Conservation (phyloP, 2,113 vertebrate species). For the Kryptolebias marmoratus region DNA sequence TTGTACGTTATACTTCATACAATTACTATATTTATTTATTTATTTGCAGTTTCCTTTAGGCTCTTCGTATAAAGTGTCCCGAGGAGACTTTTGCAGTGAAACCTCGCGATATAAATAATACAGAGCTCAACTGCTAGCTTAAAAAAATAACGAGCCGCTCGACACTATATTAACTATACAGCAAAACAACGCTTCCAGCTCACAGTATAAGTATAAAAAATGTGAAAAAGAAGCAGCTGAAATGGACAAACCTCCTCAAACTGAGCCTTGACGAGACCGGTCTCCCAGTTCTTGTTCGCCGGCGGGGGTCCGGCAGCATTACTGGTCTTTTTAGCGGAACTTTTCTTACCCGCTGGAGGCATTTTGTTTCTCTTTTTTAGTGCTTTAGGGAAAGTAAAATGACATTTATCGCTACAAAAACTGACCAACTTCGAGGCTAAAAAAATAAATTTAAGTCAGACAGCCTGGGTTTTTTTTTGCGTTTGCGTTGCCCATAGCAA, state of each 20-base stretch:
- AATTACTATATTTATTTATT: too few relatives aligned
- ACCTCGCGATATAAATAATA: too few relatives aligned
- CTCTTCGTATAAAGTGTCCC: too few relatives aligned
- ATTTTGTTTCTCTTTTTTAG: conserved; percentile 24
- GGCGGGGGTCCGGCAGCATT: neutral
- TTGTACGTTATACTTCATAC: too few relatives aligned
- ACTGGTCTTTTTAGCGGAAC: conserved; percentile 33
- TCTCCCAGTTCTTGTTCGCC: conserved; percentile 54
- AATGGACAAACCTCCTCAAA: conserved; percentile 64
- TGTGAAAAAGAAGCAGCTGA: neutral
- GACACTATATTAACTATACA: neutral
- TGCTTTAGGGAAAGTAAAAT: neutral
- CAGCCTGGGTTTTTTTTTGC: neutral
- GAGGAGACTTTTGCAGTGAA: too few relatives aligned
- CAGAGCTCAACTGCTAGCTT: too few relatives aligned
- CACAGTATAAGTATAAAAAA: neutral
- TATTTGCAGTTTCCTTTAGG: too few relatives aligned
- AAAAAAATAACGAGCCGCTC: neutral
- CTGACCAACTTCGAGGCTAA: neutral
- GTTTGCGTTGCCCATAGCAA: conserved; percentile 55
- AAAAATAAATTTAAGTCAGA: too few relatives aligned
- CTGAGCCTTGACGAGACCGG: conserved; percentile 38
- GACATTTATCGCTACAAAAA: neutral
- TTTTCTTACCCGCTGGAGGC: conserved; percentile 44
- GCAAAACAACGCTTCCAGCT: neutral